A percentile compares a stretch with the other conserved stretches of the same genome.
Conservation (phyloP, 30 jellyfish, hydroid and myxozoan genomes). For the Nemopilema nomurai region DNA sequence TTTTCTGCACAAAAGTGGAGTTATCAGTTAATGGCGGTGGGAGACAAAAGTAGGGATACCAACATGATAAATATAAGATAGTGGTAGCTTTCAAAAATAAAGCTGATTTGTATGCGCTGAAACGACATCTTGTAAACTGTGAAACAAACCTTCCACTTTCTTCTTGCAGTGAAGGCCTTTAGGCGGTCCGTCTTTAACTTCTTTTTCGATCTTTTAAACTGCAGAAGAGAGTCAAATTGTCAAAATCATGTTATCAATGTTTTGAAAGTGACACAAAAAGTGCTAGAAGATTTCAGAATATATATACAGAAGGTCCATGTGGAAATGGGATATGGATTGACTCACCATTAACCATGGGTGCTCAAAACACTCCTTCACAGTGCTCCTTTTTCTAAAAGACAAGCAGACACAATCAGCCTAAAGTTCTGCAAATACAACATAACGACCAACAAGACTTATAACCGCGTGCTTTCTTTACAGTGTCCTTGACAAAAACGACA, state of each 20-base stretch:
- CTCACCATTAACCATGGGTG: constrained; percentile 98
- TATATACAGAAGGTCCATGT: too few species aligned
- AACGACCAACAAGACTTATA: too few species aligned
- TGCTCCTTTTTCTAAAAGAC: constrained; percentile 77
- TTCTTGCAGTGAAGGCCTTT: constrained; percentile 97
- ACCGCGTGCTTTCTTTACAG: too few species aligned
- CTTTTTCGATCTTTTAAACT: constrained; percentile 93
- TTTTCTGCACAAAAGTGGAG: constrained; percentile 73
- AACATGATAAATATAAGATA: too few species aligned
- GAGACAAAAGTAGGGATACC: too few species aligned
- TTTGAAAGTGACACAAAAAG: background rate
- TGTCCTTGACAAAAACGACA: too few species aligned
- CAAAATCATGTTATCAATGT: background rate
- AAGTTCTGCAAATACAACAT: too few species aligned
- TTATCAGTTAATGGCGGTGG: too few species aligned
- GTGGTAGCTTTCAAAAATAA: too few species aligned
- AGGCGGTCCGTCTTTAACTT: constrained; percentile 90
- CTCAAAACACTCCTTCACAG: constrained; percentile 91
- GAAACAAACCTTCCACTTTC: constrained; percentile 91
- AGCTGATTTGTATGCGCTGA: too few species aligned
- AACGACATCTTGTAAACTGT: too few species aligned
- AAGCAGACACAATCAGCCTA: background rate
- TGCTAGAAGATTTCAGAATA: too few species aligned
- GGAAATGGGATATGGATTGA: background rate
- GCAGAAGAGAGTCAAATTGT: background rate